Conservation (phyloP, 2,113 vertebrate species). For the Thamnaconus septentrionalis region DNA sequence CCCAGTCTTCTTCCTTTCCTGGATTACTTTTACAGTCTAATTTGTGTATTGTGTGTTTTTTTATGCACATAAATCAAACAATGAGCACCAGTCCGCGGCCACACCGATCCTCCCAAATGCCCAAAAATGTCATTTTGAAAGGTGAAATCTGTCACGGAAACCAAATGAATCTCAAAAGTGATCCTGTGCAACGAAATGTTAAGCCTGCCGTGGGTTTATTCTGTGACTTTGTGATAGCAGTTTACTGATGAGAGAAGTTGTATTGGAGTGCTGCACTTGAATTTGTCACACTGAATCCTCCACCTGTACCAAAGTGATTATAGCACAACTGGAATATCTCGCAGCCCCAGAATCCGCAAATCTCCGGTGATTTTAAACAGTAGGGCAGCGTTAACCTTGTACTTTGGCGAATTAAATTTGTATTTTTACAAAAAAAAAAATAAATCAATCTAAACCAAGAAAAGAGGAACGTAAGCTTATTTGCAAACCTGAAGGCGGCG, state of each 20-base stretch:
- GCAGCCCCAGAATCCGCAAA: not conserved
- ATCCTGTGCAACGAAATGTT: too few relatives aligned
- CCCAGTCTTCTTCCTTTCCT: not conserved
- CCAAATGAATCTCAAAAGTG: too few relatives aligned
- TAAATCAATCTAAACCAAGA: too few relatives aligned
- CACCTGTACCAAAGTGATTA: too few relatives aligned
- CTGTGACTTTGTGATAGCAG: too few relatives aligned
- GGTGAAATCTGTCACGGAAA: constrained; percentile 16
- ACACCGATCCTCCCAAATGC: constrained; percentile 2
- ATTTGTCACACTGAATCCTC: too few relatives aligned
- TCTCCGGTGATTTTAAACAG: constrained; percentile 4
- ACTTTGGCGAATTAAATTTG: not conserved
- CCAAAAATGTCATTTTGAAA: constrained; percentile 28
- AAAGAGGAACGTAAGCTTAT: not conserved
- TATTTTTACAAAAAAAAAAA: too few relatives aligned
- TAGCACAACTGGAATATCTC: too few relatives aligned
- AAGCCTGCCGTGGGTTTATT: too few relatives aligned
- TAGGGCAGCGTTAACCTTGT: constrained; percentile 4
- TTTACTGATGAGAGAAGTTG: constrained; percentile 6
- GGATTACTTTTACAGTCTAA: constrained; percentile 1
- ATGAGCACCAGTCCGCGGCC: constrained; percentile 40
- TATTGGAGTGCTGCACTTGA: constrained; percentile 31
- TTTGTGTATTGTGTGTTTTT: constrained; percentile 11
- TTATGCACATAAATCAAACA: constrained; percentile 9
- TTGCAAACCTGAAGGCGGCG: constrained; percentile 29